Evolutionary conservation across 1,140 invertebrate species (phyloP).

Genomic region (Mycetomoellerius zeteki): DNA sequence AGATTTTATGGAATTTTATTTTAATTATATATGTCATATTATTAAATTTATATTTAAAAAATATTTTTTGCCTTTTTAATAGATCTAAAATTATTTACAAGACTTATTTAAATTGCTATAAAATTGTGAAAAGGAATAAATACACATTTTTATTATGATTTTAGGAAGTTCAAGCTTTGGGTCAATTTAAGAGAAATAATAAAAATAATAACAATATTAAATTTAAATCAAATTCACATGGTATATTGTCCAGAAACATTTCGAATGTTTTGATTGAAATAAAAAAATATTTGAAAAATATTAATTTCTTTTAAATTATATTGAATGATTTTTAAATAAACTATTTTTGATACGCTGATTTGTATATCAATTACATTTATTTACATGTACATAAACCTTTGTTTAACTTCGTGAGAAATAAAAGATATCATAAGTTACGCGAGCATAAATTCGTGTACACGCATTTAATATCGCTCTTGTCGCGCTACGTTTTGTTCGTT

Average conservation of each 20-base stretch:
- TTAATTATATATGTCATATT: not conserved
- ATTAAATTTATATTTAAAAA: not conserved
- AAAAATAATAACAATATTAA: conserved; percentile 8
- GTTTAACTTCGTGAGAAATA: conserved; percentile 5
- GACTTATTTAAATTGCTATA: not conserved
- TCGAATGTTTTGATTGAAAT: conserved; percentile 2
- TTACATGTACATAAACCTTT: not conserved
- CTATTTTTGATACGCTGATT: not conserved
- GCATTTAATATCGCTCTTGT: conserved; percentile 51
- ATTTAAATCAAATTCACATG: not conserved
- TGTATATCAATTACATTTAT: not conserved
- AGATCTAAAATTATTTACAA: not conserved
- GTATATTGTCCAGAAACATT: not conserved
- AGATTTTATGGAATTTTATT: not conserved
- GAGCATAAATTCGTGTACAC: conserved; percentile 7
- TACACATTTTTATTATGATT: not conserved
- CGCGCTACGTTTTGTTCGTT: conserved; percentile 65
- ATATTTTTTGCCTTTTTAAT: not conserved
- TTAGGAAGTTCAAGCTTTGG: not conserved
- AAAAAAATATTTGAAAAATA: not conserved
- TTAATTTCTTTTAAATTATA: not conserved
- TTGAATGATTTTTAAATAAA: not conserved
- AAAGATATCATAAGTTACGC: not conserved
- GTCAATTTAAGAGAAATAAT: not conserved
- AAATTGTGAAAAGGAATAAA: not conserved